phyloP scores from a whole-genome alignment of 2,797 vertebrate genomes.

The Moxostoma hubbsi region DNA sequence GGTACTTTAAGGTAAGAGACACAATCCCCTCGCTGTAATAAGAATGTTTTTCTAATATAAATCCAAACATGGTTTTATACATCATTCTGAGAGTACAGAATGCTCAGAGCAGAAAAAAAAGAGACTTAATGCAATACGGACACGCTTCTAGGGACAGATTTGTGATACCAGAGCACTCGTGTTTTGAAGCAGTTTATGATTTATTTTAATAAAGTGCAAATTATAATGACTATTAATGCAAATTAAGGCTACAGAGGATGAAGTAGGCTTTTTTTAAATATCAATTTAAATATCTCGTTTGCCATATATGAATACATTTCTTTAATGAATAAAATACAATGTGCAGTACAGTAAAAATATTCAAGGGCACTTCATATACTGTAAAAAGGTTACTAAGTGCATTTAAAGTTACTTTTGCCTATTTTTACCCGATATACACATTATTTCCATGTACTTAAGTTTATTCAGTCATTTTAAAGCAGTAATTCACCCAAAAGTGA shows the following conservation, averaged over 20 bases:
- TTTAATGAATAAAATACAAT: background rate
- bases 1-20: slow-evolving; percentile 29
- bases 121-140: background rate
- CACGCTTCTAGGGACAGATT: background rate
- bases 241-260: background rate
- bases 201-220: background rate
- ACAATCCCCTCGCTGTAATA: slow-evolving; percentile 42
- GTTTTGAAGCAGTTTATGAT: background rate
- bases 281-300: background rate
- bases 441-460: too few species aligned
- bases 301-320: background rate
- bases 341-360: slow-evolving; percentile 16
- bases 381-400: too few species aligned
- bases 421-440: too few species aligned
- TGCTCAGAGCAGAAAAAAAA: background rate
- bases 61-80: slow-evolving; percentile 25
- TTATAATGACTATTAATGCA: background rate
- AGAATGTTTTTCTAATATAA: slow-evolving; percentile 24
- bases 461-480: too few species aligned
- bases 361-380: background rate
- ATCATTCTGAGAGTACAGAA: slow-evolving; percentile 4
- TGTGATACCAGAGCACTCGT: background rate
- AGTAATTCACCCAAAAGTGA: too few species aligned
- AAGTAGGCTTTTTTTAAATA: background rate
- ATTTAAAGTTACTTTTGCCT: too few species aligned